Evolutionary conservation across 2,113 vertebrate species (phyloP), one percentile per base, ranked within the genome.

Genomic region (Ia io): DNA sequence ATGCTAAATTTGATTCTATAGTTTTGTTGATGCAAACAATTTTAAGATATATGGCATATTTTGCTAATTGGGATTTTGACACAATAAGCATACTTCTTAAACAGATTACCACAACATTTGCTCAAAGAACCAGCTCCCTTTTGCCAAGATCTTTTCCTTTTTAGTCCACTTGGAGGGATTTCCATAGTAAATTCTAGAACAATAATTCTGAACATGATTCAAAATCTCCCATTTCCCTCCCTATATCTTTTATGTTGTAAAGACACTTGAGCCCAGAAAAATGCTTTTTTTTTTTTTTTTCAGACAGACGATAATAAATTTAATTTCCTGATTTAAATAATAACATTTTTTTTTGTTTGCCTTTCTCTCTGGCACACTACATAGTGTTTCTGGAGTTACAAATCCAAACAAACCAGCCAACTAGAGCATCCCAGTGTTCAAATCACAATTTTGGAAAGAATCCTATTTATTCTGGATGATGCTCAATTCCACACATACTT

Each of bases 351-450:
- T 95, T 96, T 94, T 97, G 69, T 73, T 95, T 95, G 85, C 69
- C 67, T 89, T 90, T 93, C 44, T 95, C 88, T 93, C 97, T 98
- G 94, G 25, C 37, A 93, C 7, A 79, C 77, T 85, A 94, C 88
- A 95, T 88, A 92, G 90, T 59, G 86, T 87, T 98, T 94, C 96
- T 97, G 98, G 96, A 97, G 97, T 97, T 95, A 96, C 92, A 97
- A 98, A 98, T 96, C 95, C 97, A 97, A 96, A 97, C 96, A 97
- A 95, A 92, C 79, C 96, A 98, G 97, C 96, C 83, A 98, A 97
- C 93, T 67, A 84, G 97, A 97, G 96, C 97, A 98, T 96, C 97
- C 97, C 96, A 90, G 78, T 94, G 97, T 98, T 98, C 96, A 96
- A 95, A 96, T 97, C 89, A 96, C 94, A 96, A 93, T 96, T 97